Base-by-base conservation (phyloP, 2,113 vertebrate species). In the Lathamus discolor region DNA sequence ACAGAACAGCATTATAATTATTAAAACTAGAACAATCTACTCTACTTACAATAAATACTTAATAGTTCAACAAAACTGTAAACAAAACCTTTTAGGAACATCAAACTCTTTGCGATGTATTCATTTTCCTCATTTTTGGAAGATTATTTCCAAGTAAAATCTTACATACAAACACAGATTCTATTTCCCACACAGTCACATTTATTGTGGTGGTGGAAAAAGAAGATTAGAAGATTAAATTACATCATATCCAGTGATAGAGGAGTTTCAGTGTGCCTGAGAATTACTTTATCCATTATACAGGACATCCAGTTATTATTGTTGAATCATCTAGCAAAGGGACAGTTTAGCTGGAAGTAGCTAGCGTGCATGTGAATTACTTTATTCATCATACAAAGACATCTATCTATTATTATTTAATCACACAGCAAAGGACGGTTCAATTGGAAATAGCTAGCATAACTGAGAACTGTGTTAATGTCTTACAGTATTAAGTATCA, bases 11-110 rank as follows among this genome's bases (percentile, higher is more conserved):
- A 95, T 85, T 95, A 95, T 91, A 86, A 86, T 92, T 89, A 92
- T 90, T 91, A 91, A 96, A 96, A 83, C 59, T 74, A 88, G 93
- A 97, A 98, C 92, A 97, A 97, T 97, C 84, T 49, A 81, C 66
- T 91, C 59, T 76, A 48, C 77, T 93, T 72, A 92, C 54, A 80
- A 68, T 72, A 92, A 95, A 95, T 90, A 70, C 69, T 84, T 92
- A 96, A 86, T 25, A 78, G 79, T 49, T 89, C 54, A 70, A 95
- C 81, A 79, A 81, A 95, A 96, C 75, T 78, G 52, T 62, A 48
- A 86, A 91, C 64, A 93, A 84, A 76, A 44, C 51, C 87, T 72
- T 88, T 79, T 75, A 51, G 74, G 76, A 61, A 81, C 63, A 67
- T 25, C 37, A 52, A 52, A 78, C 63, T 83, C 83, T 74, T 94